Evolutionary conservation across 2,888 invertebrate genomes (phyloP), one percentile per base, ranked within the genome.

Genomic region (Villa cingulata): DNA sequence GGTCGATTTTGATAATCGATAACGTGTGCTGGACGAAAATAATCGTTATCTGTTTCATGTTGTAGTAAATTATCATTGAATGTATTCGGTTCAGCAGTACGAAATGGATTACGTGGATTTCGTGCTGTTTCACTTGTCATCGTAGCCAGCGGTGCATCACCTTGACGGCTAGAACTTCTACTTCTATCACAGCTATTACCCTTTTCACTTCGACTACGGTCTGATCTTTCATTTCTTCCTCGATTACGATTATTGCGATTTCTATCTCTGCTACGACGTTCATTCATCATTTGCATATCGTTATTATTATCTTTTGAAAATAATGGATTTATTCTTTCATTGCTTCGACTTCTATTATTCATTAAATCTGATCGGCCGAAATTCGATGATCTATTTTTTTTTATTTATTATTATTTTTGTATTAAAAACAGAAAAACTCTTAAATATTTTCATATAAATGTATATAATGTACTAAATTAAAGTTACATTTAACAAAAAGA

Each of bases 1-100:
- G 61, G 52, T 63, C 76, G 79, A 64, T 83, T 83, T 55, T 80
- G 78, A 70, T 83, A 83, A 68, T 83, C 82, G 57, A 81, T 76
- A 53, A 83, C 76, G 58, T 77, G 72, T 37, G 75, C 72, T 53
- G 82, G 74, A 44, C 73, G 72, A 61, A 71, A 72, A 57, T 77
- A 65, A 51, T 72, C 72, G 54, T 74, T 74, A 48, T 72, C 70
- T 44, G 37, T 41, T 10, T 4, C 39, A 20, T 46, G 41, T 12
- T 2, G 37, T 6, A 36, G 27, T 37, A 39, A 6, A 29, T 17
- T 27, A 15, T 40, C 38, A 23, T 41, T 38, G 4, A 44, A 39
- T 20, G n/a, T 14, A 37, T 40, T 48, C 37, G 9, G 18, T 15
- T 44, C 40, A 20, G 40, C n/a, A 7, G 40, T 47, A 38, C 29